Percentiles rank a stretch among this genome's conserved stretches.
These are phyloP conservation scores for Leuciscus waleckii DNA, from an alignment of 2,797 vertebrate genomes.

Conservation along the genomic window DNA sequence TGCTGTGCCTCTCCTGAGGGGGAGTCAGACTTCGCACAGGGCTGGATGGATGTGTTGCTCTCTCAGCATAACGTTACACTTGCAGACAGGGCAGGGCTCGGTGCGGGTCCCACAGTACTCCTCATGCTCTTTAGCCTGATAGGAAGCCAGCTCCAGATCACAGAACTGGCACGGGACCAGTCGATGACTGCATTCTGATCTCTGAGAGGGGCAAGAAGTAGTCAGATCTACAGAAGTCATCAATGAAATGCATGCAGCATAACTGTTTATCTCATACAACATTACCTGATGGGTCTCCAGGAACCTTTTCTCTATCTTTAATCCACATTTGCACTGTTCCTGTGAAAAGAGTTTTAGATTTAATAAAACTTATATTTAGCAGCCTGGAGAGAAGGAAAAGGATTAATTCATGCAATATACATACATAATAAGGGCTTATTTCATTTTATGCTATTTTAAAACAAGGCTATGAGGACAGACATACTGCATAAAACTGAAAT, in stretches of 20 bases:
- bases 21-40: constrained; percentile 78
- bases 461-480: background rate
- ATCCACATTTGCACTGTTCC: constrained; percentile 92
- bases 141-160: constrained; percentile 87
- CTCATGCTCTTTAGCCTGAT: constrained; percentile 89
- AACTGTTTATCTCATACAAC: background rate
- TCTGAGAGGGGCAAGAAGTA: constrained; percentile 58
- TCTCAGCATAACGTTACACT: constrained; percentile 86
- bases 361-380: background rate
- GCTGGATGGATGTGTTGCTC: constrained; percentile 85
- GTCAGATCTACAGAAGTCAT: background rate
- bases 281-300: constrained; percentile 88
- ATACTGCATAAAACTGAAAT: background rate
- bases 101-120: constrained; percentile 94
- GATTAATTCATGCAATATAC: background rate
- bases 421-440: background rate
- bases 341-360: constrained; percentile 62
- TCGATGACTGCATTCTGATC: constrained; percentile 84
- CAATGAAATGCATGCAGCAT: background rate
- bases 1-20: constrained; percentile 73
- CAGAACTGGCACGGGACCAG: constrained; percentile 89
- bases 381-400: background rate
- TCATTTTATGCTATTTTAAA: background rate
- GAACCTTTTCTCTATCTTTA: constrained; percentile 87
- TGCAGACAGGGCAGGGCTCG: constrained; percentile 86